Percentiles rank a stretch among this genome's conserved stretches.
Conservation (phyloP, 2,113 vertebrate species). For the Butorides virescens region DNA sequence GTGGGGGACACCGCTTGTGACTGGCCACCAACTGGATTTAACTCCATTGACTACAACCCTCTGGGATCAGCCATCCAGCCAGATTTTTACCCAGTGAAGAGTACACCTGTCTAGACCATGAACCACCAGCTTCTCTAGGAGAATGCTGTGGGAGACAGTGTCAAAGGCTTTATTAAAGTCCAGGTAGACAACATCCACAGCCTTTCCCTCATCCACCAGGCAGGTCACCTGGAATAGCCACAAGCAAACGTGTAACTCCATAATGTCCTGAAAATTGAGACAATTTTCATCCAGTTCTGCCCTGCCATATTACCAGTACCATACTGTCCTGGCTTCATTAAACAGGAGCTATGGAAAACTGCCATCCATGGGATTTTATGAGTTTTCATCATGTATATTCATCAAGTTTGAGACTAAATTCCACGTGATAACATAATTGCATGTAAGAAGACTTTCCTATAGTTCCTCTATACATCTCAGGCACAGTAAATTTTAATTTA, state of each 20-base stretch:
- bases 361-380: not conserved
- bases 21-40: no score
- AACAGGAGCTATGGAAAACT: not conserved
- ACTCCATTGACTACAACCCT: no score
- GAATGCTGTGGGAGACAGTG: no score
- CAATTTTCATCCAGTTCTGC: not conserved
- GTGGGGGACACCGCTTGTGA: no score
- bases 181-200: no score
- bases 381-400: not conserved
- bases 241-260: not conserved
- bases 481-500: not conserved
- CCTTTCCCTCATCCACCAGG: no score
- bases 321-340: not conserved
- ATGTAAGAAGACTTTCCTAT: not conserved
- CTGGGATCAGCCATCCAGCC: no score
- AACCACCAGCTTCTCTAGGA: no score
- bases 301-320: not conserved
- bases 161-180: no score
- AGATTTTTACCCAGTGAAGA: no score
- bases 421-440: not conserved
- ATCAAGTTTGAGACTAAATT: not conserved
- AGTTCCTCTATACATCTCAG: not conserved
- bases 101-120: no score
- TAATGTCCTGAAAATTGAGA: not conserved
- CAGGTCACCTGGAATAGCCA: not conserved